Evolutionary conservation across 2,888 invertebrate genomes (phyloP), one percentile per base, ranked within the genome.

Genomic region (Syritta pipiens): DNA sequence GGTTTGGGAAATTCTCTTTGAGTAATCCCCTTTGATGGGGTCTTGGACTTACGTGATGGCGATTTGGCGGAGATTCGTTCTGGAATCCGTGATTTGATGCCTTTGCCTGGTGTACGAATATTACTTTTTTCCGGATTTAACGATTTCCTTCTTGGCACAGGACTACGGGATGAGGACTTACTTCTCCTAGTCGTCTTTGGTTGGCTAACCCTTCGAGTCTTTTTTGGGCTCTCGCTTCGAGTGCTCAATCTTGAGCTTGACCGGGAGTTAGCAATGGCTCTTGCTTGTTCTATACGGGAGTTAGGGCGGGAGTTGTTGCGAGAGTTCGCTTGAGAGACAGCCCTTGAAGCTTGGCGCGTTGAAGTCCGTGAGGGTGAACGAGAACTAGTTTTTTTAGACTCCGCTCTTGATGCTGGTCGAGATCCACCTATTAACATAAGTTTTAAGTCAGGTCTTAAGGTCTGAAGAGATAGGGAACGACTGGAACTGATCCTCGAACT

Each of bases 111-210:
- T 3, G 57, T 60, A 20, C 40, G 72, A 2, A 42, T n/a, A n/a
- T n/a, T n/a, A n/a, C n/a, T n/a, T n/a, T n/a, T n/a, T n/a, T n/a
- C n/a, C n/a, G n/a, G n/a, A n/a, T n/a, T n/a, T n/a, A n/a, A n/a
- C n/a, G n/a, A n/a, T n/a, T n/a, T 65, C 22, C 82, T 69, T 37
- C 74, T 83, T 0, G 75, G 60, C 26, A 60, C 76, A 0, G 87
- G 86, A 68, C 87, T 87, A 4, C 83, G 76, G 0, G 88, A 88
- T 14, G 85, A 81, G 3, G 88, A 85, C 82, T 86, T 86, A n/a
- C 55, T 57, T 42, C 86, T 81, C 0, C 85, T 83, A n/a, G 77
- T 82, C 0, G 83, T 81, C 1, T 82, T 83, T 19, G 62, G 72
- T 24, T 81, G 77, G 20, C 76, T 82, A 0, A 9, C 9, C 1